Base-by-base conservation (phyloP, 2,888 invertebrate species). In the Chloromyia formosa region DNA sequence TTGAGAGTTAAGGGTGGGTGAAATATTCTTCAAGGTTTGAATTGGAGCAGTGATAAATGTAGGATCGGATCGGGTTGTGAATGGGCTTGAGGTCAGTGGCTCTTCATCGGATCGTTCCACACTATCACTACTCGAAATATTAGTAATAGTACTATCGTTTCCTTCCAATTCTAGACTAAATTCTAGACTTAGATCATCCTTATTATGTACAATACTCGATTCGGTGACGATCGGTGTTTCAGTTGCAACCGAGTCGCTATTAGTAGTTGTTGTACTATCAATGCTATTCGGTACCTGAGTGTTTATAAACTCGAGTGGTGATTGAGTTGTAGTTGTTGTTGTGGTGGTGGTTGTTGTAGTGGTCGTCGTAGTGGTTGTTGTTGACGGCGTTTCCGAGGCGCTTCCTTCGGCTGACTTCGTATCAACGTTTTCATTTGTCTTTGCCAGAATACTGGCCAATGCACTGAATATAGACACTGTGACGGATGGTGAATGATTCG, bases 401-500 rank as follows among this genome's bases (percentile, higher is more conserved):
- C 40, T 12, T 49, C 4, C 35, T 66, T 22, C 18, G 73, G 77
- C 77, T 54, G 79, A 74, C 54, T 78, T 74, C 74, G 76, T 77
- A 75, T 77, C 78, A 49, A 78, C 73, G 77, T 78, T 79, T 77
- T 80, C 80, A 42, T 80, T 80, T 22, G 80, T 80, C 79, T 81
- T 80, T 45, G 80, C 80, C 79, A 89, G 86, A 81, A 89, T 87
- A 78, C 88, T 88, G 82, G 88, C 87, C 83, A 89, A 82, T 82
- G 88, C 88, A 84, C 88, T 88, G 80, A 87, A 89, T 79, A 89
- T 89, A 77, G 88, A 89, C 80, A 89, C 86, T 79, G 88, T 89
- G 80, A 88, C 88, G 80, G 88, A 88, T 78, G 87, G 87, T 80
- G 88, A 88, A 81, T 88, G 87, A 78, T 88, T 85, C 80, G 87